Evolutionary conservation across 2,888 invertebrate species (phyloP).

Genomic region (Lacanobia oleracea): DNA sequence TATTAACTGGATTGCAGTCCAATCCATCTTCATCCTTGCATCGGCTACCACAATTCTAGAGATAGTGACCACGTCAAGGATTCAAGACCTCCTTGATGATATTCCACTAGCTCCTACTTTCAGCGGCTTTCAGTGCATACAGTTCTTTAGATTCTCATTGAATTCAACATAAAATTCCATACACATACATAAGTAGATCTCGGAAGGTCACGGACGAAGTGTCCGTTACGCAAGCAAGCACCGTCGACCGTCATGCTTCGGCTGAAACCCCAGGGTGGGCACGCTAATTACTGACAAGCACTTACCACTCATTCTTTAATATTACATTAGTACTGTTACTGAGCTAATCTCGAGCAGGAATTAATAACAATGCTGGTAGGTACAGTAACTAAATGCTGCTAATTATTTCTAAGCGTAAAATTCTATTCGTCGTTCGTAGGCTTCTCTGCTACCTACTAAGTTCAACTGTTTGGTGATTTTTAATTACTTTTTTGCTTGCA

Average conservation of each 20-base stretch:
- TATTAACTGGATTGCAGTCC: neutral
- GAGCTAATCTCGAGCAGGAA: slow-evolving; percentile 17
- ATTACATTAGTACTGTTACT: slow-evolving; percentile 35
- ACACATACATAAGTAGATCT: slow-evolving; percentile 30
- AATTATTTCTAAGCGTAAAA: slow-evolving; percentile 10
- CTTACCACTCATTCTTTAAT: slow-evolving; percentile 29
- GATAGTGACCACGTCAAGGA: neutral
- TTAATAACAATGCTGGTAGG: slow-evolving; percentile 7
- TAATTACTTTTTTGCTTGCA: slow-evolving; percentile 14
- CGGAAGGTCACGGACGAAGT: slow-evolving; percentile 80
- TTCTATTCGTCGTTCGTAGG: neutral
- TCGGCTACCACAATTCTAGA: neutral
- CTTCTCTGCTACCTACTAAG: neutral
- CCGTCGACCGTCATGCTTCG: slow-evolving; percentile 81
- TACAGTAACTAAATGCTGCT: slow-evolving; percentile 10
- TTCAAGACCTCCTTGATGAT: neutral
- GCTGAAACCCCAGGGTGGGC: slow-evolving; percentile 56
- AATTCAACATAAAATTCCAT: slow-evolving; percentile 11
- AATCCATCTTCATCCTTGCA: neutral
- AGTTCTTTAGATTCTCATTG: neutral
- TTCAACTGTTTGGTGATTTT: slow-evolving; percentile 4
- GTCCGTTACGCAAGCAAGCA: slow-evolving; percentile 79
- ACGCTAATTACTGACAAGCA: slow-evolving; percentile 49
- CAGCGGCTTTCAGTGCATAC: neutral
- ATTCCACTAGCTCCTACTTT: neutral